Evolutionary conservation across 2,113 vertebrate genomes (phyloP), one percentile per base, ranked within the genome.

Genomic region (Octodon degus): DNA sequence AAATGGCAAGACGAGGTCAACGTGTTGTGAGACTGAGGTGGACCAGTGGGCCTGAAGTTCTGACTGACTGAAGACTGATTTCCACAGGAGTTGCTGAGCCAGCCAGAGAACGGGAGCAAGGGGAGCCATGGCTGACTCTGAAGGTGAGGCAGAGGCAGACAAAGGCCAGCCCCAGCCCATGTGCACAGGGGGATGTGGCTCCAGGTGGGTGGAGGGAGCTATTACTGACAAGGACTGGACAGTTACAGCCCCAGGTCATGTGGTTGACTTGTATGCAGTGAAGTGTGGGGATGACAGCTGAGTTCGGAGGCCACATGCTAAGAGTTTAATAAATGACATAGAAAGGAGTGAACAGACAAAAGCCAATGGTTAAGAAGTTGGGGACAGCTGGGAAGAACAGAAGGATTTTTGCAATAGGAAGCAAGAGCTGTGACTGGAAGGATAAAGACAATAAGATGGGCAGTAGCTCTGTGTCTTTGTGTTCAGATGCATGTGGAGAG

Each of bases 401-500:
- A 4, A 6, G 16, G 14, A 22, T 24, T 58, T 72, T 68, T 32
- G 4, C 40, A 63, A 76, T 43, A 93, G 5, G 19, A 63, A 53
- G 60, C 10, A 74, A 25, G 24, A n/a, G 55, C 25, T 22, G 7
- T 47, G 70, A 32, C 14, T 53, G 77, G n/a, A 77, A 85, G 65
- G 27, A 53, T 80, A 67, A 27, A 20, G 7, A 2, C 34, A 68
- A 34, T 14, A 14, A 19, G 47, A 58, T 17, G 4, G 34, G 9
- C 16, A 2, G 34, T 16, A 83, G 81, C 12, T 20, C 6, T 2
- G 0, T 14, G 17, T 22, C 89, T 63, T 50, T 22, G 22, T 63
- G 32, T 60, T 30, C 9, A 37, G 34, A n/a, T 37, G 5, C 40
- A 3, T 0, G 3, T 0, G 1, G 1, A 5, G 0, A 1, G 14